A percentile compares a stretch with the other conserved stretches of the same genome.
These are phyloP conservation scores for Grapholita molesta DNA, from an alignment of 1,140 invertebrate species.

Conservation along the genomic window DNA sequence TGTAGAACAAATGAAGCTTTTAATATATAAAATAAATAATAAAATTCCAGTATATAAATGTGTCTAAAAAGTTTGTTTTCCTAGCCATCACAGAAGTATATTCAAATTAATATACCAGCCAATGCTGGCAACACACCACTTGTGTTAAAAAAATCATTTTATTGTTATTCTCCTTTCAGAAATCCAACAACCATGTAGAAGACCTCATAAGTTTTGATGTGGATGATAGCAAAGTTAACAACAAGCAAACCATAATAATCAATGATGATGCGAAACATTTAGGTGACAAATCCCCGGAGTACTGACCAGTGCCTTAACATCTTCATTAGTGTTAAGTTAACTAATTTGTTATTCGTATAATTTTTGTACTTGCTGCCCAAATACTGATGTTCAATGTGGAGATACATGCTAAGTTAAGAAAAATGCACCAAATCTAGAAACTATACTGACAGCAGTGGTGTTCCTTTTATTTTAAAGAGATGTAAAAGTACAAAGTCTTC, in stretches of 20 bases:
- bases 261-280: conserved; percentile 59
- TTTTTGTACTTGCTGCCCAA: neutral
- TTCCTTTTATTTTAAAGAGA: no score
- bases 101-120: no score
- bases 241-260: conserved; percentile 36
- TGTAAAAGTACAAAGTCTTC: no score
- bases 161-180: conserved; percentile 49
- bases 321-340: conserved; percentile 43
- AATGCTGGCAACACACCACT: no score
- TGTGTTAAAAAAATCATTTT: conserved; percentile 6
- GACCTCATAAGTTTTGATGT: conserved; percentile 68
- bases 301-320: conserved; percentile 59
- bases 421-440: no score
- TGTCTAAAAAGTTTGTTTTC: no score
- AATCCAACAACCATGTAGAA: conserved; percentile 47
- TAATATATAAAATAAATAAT: no score
- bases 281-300: conserved; percentile 65
- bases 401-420: no score
- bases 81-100: no score
- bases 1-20: no score
- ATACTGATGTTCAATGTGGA: neutral
- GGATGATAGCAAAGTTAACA: conserved; percentile 52
- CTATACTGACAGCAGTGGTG: no score
- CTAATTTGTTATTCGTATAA: conserved; percentile 24
- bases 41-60: no score